A percentile compares a stretch with the other conserved stretches of the same genome.
These are phyloP conservation scores for Tautogolabrus adspersus DNA, from an alignment of 2,113 vertebrate species.

Conservation along the genomic window DNA sequence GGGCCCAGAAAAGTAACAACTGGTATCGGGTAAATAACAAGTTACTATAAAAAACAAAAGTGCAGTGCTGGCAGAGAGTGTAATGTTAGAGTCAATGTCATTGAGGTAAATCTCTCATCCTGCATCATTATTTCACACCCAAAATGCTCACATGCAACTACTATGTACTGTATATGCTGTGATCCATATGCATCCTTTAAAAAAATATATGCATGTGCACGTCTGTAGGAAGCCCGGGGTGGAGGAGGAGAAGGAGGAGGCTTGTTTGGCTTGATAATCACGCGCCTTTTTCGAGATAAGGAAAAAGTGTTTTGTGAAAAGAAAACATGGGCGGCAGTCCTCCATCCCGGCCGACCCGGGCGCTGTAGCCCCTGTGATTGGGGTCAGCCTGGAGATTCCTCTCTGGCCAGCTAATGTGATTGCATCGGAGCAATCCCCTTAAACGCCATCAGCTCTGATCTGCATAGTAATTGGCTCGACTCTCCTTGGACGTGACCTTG, in stretches of 20 bases:
- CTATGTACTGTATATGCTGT: conserved; percentile 32
- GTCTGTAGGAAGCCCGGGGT: conserved; percentile 44
- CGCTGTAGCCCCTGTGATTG: conserved; percentile 90
- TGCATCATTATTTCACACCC: conserved; percentile 8
- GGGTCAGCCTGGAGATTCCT: conserved; percentile 92
- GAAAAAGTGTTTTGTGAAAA: conserved; percentile 83
- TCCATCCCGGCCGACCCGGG: conserved; percentile 75
- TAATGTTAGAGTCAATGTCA: neutral
- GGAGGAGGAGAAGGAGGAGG: conserved; percentile 39
- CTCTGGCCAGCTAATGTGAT: conserved; percentile 96
- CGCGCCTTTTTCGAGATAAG: conserved; percentile 77
- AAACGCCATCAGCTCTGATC: conserved; percentile 95
- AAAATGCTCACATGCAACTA: neutral
- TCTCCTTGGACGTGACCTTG: conserved; percentile 96
- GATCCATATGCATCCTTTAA: conserved; percentile 50
- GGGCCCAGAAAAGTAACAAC: too few relatives aligned
- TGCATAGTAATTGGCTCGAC: conserved; percentile 97
- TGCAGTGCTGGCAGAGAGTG: too few relatives aligned
- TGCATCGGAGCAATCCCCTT: conserved; percentile 98
- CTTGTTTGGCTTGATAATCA: conserved; percentile 85
- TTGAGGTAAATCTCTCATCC: neutral
- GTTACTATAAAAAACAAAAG: too few relatives aligned
- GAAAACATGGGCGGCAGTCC: conserved; percentile 78
- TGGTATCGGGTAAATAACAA: too few relatives aligned
- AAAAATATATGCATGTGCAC: conserved; percentile 61